Evolutionary conservation across 2,888 invertebrate species (phyloP).

Genomic region (Drosophila nr. fundita): DNA sequence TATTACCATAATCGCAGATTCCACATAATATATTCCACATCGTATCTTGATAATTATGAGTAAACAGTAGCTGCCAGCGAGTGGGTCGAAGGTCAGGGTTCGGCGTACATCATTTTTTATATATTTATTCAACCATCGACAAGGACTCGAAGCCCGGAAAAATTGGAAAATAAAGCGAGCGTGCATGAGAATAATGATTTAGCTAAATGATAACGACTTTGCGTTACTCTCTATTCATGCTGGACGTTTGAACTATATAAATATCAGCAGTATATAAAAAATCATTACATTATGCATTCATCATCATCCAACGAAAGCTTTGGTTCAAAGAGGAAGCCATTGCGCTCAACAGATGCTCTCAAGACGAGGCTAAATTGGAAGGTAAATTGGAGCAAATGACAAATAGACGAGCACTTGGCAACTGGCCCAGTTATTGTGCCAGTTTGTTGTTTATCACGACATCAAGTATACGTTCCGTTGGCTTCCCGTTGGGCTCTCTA

Average conservation of each 20-base stretch:
- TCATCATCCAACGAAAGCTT: neutral
- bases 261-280: neutral
- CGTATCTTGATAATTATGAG: slow-evolving; percentile 27
- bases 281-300: neutral
- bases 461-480: slow-evolving; percentile 7
- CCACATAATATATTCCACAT: slow-evolving; percentile 4
- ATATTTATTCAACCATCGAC: neutral
- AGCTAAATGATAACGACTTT: neutral
- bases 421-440: slow-evolving; percentile 5
- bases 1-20: slow-evolving; percentile 50
- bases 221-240: neutral
- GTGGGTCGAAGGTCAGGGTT: slow-evolving; percentile 31
- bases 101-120: slow-evolving; percentile 9
- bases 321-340: neutral
- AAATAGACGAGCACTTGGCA: slow-evolving; percentile 5
- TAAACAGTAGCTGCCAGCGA: slow-evolving; percentile 8
- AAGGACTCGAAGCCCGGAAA: neutral
- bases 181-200: slow-evolving; percentile 5
- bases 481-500: neutral
- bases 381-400: neutral
- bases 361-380: neutral
- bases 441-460: neutral
- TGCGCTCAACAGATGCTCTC: neutral
- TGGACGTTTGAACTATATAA: neutral
- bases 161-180: neutral